Evolutionary conservation across 2,888 invertebrate genomes (phyloP), one percentile per base, ranked within the genome.

Genomic region (Erpobdella octoculata): DNA sequence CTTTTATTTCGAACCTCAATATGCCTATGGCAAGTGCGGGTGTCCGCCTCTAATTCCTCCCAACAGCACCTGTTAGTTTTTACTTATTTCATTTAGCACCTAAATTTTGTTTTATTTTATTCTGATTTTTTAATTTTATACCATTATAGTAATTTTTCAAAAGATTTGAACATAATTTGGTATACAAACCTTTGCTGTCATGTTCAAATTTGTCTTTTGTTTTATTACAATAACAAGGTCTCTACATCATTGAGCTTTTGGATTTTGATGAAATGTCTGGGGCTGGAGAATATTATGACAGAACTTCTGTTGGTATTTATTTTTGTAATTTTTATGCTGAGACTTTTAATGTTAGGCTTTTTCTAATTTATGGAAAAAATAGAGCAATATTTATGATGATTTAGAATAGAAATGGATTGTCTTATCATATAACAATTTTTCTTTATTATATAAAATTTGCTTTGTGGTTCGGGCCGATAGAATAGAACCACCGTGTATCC

Each of bases 181-280:
- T 25, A 53, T 53, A 15, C 53, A 48, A 53, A n/a, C 6, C 1
- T 18, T 28, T 21, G 18, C 25, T n/a, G 12, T 12, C 25, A 48
- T n/a, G 75, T 58, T 41, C 18, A 2, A 15, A 33, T 5, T 2
- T 69, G 35, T 37, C 35, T 71, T 37, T 31, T 31, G 62, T 28
- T 33, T 67, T 25, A 2, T 41, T 53, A 15, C 48, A 18, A 41
- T 58, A 33, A 38, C 12, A 35, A 71, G 71, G 65, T 28, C 28
- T 71, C 9, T 71, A 41, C 25, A 25, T 71, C 31, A 59, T 71
- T 35, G 71, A 71, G 38, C 33, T 93, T 1, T 75, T 89, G 0
- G 86, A 88, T 75, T 87, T 88, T 74, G 85, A 87, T 18, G 86
- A 87, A 62, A 82, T 84, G 74, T 86, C 85, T 5, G 85, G 84